Percentiles rank a stretch among this genome's conserved stretches.
These are phyloP conservation scores for Chrysotoxum bicinctum DNA, from an alignment of 2,888 invertebrate genomes.

Conservation along the genomic window DNA sequence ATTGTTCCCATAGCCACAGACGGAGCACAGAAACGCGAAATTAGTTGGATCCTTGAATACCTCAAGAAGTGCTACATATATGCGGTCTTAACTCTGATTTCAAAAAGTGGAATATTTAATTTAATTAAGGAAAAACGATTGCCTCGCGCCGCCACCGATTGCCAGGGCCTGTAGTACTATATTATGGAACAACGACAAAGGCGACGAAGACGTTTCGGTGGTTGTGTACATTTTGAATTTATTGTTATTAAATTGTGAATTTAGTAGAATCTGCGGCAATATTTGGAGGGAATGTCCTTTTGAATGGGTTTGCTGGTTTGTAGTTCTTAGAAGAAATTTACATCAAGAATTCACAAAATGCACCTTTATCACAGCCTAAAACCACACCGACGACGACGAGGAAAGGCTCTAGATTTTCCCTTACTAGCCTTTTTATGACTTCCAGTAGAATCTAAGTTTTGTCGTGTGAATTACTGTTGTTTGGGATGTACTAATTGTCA, in stretches of 20 bases:
- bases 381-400: constrained; percentile 4
- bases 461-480: constrained; percentile 60
- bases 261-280: constrained; percentile 38
- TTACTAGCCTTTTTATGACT: not conserved
- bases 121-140: constrained; percentile 69
- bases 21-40: constrained; percentile 23
- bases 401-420: not conserved
- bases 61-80: not conserved
- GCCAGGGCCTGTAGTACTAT: constrained; percentile 30
- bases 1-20: constrained; percentile 12
- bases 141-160: constrained; percentile 17
- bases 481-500: constrained; percentile 62
- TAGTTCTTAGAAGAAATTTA: constrained; percentile 18
- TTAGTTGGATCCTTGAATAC: constrained; percentile 46
- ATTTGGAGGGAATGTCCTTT: constrained; percentile 43
- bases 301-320: not conserved
- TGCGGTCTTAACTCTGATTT: constrained; percentile 61
- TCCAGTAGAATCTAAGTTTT: not conserved
- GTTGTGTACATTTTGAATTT: constrained; percentile 61
- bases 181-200: constrained; percentile 1
- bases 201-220: not conserved
- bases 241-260: constrained; percentile 71
- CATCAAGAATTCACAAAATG: constrained; percentile 16
- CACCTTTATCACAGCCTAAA: constrained; percentile 31
- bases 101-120: constrained; percentile 66